These are phyloP conservation scores for Stichopus chloronotus DNA, from an alignment of 35 echinoderm and acorn worm genomes.

Conservation along the genomic window DNA sequence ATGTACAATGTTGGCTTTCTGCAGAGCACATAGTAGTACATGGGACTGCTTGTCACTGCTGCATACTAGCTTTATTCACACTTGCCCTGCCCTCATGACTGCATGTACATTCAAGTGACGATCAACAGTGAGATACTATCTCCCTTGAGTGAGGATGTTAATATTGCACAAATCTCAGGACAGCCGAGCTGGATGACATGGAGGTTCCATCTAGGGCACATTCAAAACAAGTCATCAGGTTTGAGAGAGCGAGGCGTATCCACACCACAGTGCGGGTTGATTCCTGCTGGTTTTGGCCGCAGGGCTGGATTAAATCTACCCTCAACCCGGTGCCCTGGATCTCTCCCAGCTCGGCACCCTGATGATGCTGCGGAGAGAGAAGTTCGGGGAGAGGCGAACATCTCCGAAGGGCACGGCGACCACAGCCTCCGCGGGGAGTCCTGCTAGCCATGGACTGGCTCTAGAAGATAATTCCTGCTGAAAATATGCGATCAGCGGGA, in stretches of 20 bases:
- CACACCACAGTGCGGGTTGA: background rate
- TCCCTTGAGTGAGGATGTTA: too few relatives aligned
- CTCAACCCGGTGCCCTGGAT: background rate
- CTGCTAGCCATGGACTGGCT: background rate
- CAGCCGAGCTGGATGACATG: too few relatives aligned
- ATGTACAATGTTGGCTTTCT: too few relatives aligned
- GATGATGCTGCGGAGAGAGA: background rate
- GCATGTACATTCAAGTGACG: too few relatives aligned
- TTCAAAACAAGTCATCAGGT: constrained; percentile 40
- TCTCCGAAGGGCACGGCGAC: background rate
- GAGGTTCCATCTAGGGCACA: constrained; percentile 18
- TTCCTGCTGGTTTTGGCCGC: constrained; percentile 15
- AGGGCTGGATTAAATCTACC: constrained; percentile 47
- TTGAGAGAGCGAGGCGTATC: background rate
- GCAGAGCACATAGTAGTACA: too few relatives aligned
- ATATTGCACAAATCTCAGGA: too few relatives aligned
- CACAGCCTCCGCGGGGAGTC: background rate
- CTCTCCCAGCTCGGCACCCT: background rate
- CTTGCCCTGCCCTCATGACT: too few relatives aligned
- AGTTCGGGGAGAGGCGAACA: background rate
- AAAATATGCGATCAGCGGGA: constrained; percentile 12
- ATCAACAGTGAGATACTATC: too few relatives aligned
- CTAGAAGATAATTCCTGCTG: background rate
- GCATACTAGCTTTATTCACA: too few relatives aligned
- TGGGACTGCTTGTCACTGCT: too few relatives aligned